Conservation (phyloP, 2,888 invertebrate genomes). For the Lymantria monacha region DNA sequence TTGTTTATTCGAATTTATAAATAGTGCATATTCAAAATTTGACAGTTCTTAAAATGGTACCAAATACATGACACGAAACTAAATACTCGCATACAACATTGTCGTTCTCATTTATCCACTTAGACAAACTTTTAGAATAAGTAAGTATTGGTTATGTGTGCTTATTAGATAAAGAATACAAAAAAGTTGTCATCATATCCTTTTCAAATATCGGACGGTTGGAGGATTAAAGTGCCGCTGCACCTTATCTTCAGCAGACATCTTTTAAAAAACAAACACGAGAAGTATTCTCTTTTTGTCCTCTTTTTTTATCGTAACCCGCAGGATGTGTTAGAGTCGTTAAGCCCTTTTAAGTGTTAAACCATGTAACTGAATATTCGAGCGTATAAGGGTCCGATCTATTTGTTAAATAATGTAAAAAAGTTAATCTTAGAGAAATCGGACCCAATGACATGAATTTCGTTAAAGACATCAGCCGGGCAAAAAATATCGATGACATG, state of each 20-base stretch:
- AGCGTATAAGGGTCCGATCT: conserved; percentile 78
- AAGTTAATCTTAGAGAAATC: conserved; percentile 80
- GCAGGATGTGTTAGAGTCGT: conserved; percentile 82
- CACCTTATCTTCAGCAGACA: conserved; percentile 78
- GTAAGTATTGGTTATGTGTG: conserved; percentile 66
- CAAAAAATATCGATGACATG: conserved; percentile 78
- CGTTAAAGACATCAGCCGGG: conserved; percentile 75
- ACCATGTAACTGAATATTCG: conserved; percentile 82
- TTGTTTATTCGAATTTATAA: not conserved
- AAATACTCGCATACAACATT: conserved; percentile 22
- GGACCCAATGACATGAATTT: conserved; percentile 79
- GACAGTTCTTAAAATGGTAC: conserved; percentile 16
- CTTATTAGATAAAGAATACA: conserved; percentile 75
- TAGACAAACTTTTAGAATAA: conserved; percentile 41
- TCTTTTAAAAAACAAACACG: conserved; percentile 82
- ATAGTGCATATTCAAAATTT: conserved; percentile 1
- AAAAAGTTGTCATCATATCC: conserved; percentile 81
- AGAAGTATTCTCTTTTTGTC: conserved; percentile 78
- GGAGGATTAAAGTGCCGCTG: conserved; percentile 80
- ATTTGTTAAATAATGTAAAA: conserved; percentile 80
- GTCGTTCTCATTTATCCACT: conserved; percentile 38
- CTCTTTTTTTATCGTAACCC: conserved; percentile 80
- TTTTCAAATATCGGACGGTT: conserved; percentile 80
- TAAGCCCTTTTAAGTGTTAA: conserved; percentile 83
- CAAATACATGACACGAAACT: conserved; percentile 22